phyloP scores from a whole-genome alignment of 2,113 vertebrate genomes.

The Notarius quadriscutis region DNA sequence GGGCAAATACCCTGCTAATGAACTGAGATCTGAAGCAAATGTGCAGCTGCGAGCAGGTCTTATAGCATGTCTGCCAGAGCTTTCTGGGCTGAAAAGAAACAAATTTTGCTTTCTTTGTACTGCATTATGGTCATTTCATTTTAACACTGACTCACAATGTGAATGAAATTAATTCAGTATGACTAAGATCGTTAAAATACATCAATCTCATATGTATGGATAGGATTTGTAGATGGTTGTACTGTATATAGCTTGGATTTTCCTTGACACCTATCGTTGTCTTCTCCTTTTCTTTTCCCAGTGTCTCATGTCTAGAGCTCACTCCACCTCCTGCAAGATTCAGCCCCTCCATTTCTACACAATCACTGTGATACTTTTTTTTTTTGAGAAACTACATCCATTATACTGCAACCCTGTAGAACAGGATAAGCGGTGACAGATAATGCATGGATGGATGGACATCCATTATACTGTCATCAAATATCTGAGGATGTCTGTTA shows the following conservation, averaged over 20 bases:
- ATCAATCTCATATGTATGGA: background rate
- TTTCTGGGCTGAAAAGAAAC: background rate
- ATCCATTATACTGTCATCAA: background rate
- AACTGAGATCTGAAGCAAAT: slow-evolving; percentile 11
- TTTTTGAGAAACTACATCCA: background rate
- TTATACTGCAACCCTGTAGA: no score
- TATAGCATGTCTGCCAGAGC: slow-evolving; percentile 2
- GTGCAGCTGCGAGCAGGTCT: slow-evolving; percentile 6
- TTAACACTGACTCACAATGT: background rate
- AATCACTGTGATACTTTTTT: background rate
- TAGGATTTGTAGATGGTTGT: slow-evolving; percentile 33
- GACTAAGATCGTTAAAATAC: background rate
- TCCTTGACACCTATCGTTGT: slow-evolving; percentile 32
- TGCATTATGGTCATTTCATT: background rate
- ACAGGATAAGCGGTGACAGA: no score
- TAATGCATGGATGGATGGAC: no score
- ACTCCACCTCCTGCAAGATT: slow-evolving; percentile 38
- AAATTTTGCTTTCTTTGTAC: background rate
- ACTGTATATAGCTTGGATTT: slow-evolving; percentile 29
- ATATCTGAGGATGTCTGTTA: background rate
- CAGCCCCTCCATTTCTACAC: slow-evolving; percentile 17
- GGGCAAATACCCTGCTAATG: slow-evolving; percentile 15
- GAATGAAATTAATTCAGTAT: background rate
- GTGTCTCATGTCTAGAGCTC: slow-evolving; percentile 21
- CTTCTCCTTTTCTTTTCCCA: slow-evolving; percentile 46